Evolutionary conservation across 2,888 invertebrate species (phyloP), one percentile per base, ranked within the genome.

Genomic region (Aethes cnicana): DNA sequence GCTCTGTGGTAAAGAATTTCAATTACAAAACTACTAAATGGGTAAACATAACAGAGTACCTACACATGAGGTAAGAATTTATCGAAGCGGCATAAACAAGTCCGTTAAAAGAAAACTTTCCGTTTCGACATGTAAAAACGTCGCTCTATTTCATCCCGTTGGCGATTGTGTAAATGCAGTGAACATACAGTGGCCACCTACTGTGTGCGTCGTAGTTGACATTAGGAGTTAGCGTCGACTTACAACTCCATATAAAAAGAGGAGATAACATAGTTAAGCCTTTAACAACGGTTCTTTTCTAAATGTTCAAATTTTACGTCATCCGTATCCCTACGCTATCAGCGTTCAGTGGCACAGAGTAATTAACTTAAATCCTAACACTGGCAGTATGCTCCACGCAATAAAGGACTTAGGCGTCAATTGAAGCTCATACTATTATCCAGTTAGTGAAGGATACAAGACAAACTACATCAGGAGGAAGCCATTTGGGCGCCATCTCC

Each of bases 371-470:
- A 58, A 62, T 60, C 62, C 52, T 54, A 61, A 56, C 58, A 52
- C 50, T 61, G 56, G 18, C 25, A 37, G 21, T 43, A 39, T 32
- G 37, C 33, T 41, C 37, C 12, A 17, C 50, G 48, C 52, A 58
- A 54, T 66, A 63, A 59, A 64, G 67, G 61, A 60, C 55, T 65
- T 62, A 62, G 65, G 69, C 68, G 72, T 68, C 70, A 68, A 77
- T 74, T 72, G 63, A 64, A 73, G 63, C 64, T 59, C 63, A 63
- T 69, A 67, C 69, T 74, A 76, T 78, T 76, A 78, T 64, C 68
- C 63, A 71, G 63, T 72, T 77, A 77, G 80, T 78, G 71, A 78
- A 75, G 73, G 74, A 74, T 77, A 74, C 69, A 73, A 77, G 74
- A 74, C 74, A 74, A 79, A 81, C 76, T 78, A 72, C 71, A 72